Base-by-base conservation (phyloP, 2,797 vertebrate genomes). In the Hypotaenidia philippensis region DNA sequence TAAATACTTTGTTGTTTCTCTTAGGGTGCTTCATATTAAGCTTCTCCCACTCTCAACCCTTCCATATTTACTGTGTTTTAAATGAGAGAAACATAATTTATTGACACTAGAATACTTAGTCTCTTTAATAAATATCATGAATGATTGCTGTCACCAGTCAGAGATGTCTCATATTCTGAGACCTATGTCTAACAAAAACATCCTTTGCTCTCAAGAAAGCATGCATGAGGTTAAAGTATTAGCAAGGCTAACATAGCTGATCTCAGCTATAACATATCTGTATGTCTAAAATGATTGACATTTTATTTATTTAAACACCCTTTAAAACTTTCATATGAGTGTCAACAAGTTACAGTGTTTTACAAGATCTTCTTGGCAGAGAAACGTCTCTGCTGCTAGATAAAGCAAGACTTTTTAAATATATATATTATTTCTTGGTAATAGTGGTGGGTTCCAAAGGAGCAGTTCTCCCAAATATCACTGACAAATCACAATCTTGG, bases 311-410 rank as follows among this genome's bases (percentile, higher is more conserved):
- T 32, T 77, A 87, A 90, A 90, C 68, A 74, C 13, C 7, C 40
- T 74, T 87, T 79, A 87, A 95, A 95, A 70, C 49, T 60, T 87
- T 64, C 49, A 21, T 55, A 41, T 18, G 44, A 90, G 36, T 87
- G 81, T 84, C 84, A 95, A 70, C n/a, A 56, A 92, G 60, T 79
- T 94, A 88, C 70, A 40, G 4, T 56, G 38, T 68, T 95, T 77
- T 25, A 53, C 64, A 78, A 61, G 75, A 89, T 71, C 45, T 65
- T 75, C 63, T 60, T 83, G 56, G 57, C 34, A 61, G 55, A 76
- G 40, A 89, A 89, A 52, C 32, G 11, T 75, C 71, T 89, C 53
- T 93, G 32, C 60, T 85, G 60, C 36, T 85, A 87, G 34, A 74
- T 64, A 87, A 87, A 91, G 53, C 22, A 80, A 64, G 17, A 69